Conservation (phyloP, 1,140 invertebrate species). For the Halesus radiatus region DNA sequence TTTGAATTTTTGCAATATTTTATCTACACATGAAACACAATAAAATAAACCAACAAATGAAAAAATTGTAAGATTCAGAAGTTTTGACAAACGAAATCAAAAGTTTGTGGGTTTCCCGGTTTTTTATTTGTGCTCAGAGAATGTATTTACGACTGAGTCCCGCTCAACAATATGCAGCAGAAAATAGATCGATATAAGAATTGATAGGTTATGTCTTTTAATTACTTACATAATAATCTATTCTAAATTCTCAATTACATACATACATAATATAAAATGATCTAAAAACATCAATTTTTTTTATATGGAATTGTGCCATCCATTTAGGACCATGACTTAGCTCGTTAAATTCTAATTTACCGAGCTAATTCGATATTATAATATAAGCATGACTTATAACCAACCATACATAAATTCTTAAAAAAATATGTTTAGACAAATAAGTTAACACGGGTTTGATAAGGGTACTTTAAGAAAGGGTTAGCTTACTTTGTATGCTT, state of each 20-base stretch:
- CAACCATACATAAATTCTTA: slow-evolving; percentile 15
- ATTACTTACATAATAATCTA: neutral
- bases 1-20: no score
- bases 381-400: slow-evolving; percentile 7
- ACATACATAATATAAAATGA: slow-evolving; percentile 8
- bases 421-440: slow-evolving; percentile 18
- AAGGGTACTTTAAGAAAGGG: no score
- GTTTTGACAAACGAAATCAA: no score
- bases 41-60: no score
- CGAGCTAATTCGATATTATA: neutral
- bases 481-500: no score
- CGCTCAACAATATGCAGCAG: neutral
- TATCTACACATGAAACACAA: no score
- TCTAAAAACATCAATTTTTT: slow-evolving; percentile 19
- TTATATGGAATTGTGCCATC: neutral
- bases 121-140: no score
- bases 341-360: neutral
- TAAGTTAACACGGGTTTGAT: slow-evolving; percentile 21
- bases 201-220: neutral
- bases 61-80: no score
- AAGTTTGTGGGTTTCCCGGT: no score
- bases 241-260: slow-evolving; percentile 8
- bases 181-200: neutral
- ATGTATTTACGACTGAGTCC: neutral
- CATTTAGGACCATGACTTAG: slow-evolving; percentile 6